These are phyloP conservation scores for Bergia puertoricense DNA, from an alignment of 92 coral and sea anemone species.

Conservation along the genomic window DNA sequence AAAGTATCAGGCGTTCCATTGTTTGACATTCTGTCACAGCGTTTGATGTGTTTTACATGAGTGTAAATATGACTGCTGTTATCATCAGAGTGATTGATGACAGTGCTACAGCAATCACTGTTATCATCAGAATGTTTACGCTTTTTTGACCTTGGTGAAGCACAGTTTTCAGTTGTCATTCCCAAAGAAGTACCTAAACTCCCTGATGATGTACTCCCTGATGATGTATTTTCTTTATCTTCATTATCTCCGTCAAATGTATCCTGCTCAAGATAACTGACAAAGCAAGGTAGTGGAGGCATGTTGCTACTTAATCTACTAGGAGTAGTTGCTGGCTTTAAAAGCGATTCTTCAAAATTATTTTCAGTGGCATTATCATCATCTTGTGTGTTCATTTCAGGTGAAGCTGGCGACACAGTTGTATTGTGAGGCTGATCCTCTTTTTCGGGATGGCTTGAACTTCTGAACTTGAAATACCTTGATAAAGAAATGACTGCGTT, in stretches of 20 bases:
- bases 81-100: conserved; percentile 1
- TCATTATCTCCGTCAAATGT: neutral
- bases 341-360: neutral
- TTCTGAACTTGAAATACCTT: conserved; percentile 35
- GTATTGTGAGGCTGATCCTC: neutral
- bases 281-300: conserved; percentile 32
- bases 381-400: neutral
- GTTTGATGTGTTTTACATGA: neutral
- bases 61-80: neutral
- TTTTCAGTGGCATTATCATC: neutral
- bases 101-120: neutral
- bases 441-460: neutral
- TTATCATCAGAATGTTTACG: conserved; percentile 7
- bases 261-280: neutral
- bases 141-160: conserved; percentile 14
- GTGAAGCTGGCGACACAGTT: neutral
- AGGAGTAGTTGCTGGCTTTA: neutral
- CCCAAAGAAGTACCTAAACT: neutral
- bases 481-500: neutral
- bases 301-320: neutral
- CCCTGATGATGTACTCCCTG: conserved; percentile 11
- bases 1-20: neutral
- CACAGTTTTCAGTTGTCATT: neutral
- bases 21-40: neutral
- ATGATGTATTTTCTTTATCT: conserved; percentile 14